These are phyloP conservation scores for Actinemys pallida DNA, from an alignment of 2,113 vertebrate species.

Conservation along the genomic window DNA sequence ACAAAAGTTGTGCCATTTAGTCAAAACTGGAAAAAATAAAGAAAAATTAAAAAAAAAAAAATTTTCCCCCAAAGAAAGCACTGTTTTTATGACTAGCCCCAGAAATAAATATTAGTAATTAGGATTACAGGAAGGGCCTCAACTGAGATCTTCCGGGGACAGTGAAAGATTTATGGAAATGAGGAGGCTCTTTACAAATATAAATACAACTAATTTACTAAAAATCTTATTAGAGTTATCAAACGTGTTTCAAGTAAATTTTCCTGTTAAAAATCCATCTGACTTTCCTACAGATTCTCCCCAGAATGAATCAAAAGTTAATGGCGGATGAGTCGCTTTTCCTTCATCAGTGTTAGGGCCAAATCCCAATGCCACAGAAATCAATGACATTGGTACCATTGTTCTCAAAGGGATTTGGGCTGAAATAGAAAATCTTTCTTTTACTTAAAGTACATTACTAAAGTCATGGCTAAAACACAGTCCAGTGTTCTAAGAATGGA, in stretches of 20 bases:
- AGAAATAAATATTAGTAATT: not conserved
- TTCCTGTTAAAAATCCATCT: not conserved
- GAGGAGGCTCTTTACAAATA: not conserved
- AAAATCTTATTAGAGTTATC: not conserved
- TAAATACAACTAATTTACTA: not conserved
- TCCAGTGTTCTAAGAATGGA: not conserved
- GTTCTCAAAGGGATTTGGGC: constrained; percentile 38
- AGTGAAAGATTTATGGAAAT: not conserved
- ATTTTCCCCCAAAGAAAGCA: not conserved
- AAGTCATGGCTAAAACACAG: constrained; percentile 17
- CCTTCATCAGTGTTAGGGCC: not conserved
- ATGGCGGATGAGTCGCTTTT: not conserved
- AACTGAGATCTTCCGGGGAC: not conserved
- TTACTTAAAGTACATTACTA: constrained; percentile 35
- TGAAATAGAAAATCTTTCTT: not conserved
- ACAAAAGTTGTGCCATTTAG: not conserved
- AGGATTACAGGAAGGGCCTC: not conserved
- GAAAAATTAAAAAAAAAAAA: rapidly evolving
- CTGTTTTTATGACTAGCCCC: not conserved
- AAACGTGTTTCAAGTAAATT: not conserved
- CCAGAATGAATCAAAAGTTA: not conserved
- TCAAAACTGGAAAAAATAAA: not conserved
- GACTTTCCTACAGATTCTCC: not conserved
- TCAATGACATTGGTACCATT: constrained; percentile 40
- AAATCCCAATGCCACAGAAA: not conserved